Evolutionary conservation across 1,140 invertebrate species (phyloP), one percentile per base, ranked within the genome.

Genomic region (Cydia strobilella): DNA sequence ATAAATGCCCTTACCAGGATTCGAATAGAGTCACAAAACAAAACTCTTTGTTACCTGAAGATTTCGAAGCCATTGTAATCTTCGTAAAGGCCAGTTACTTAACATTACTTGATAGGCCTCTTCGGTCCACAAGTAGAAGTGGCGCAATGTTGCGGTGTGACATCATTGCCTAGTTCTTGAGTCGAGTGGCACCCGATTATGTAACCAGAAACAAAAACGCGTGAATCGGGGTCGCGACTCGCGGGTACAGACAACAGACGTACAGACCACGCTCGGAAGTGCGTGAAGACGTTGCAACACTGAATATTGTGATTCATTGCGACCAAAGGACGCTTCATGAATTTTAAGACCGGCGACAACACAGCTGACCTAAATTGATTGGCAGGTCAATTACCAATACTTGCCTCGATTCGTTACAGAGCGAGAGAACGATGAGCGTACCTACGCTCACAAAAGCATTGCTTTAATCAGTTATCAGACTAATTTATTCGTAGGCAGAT

Each of bases 101-200:
- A 75, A 71, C 54, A 74, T 76, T 76, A 74, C 77, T 59, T 76
- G 77, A 77, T 79, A 78, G 80, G 77, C 73, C 77, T 78, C 45
- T 75, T 75, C 72, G 72, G 69, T 62, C 80, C 79, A 71, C 63
- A 39, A 54, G 73, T 39, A 63, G 83, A 85, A 85, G 84, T 93
- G 91, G 88, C 90, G 91, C 88, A 93, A 93, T 85, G 84, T 90
- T 91, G 87, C 87, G 88, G 82, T 84, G 84, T 93, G 91, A 93
- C 91, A 93, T 91, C 86, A 83, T 93, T 91, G 88, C 91, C 91
- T 93, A 93, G 87, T 90, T 93, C 82, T 87, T 87, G 82, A 88
- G 82, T 85, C 87, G 82, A 88, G 82, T 85, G 85, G 82, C 86
- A 86, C 82, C 81, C 82, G 86, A 85, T 93, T 91, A 93, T 93